phyloP scores from a whole-genome alignment of 2,797 vertebrate genomes.

The Pelodytes ibericus region DNA sequence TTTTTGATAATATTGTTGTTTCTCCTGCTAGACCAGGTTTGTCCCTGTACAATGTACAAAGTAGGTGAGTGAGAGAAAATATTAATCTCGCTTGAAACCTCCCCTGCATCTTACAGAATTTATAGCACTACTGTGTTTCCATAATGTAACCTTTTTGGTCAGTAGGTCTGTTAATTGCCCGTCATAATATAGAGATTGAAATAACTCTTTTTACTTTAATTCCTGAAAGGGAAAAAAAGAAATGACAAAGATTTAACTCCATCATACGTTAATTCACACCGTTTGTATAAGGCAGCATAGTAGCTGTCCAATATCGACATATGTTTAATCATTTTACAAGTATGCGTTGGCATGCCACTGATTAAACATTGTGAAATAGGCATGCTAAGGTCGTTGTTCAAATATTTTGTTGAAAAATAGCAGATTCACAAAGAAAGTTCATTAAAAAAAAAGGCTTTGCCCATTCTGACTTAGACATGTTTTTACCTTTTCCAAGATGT shows the following conservation, averaged over 20 bases:
- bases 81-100: no score
- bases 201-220: no score
- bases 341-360: not conserved
- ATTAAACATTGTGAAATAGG: not conserved
- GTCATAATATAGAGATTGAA: no score
- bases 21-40: no score
- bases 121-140: no score
- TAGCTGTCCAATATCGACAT: not conserved
- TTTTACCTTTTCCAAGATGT: slow-evolving; percentile 2
- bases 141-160: no score
- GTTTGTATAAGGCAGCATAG: not conserved
- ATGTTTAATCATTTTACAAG: not conserved
- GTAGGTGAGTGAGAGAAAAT: no score
- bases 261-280: not conserved
- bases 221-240: not conserved
- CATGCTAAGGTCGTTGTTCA: not conserved
- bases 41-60: no score
- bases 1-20: no score
- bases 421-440: slow-evolving; percentile 24
- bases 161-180: no score
- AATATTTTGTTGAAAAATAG: not conserved
- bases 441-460: slow-evolving; percentile 13
- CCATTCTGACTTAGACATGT: slow-evolving; percentile 2
- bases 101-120: no score
- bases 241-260: not conserved